These are phyloP conservation scores for Aspidoscelis tigris DNA, from an alignment of 2,113 vertebrate genomes.

Conservation along the genomic window DNA sequence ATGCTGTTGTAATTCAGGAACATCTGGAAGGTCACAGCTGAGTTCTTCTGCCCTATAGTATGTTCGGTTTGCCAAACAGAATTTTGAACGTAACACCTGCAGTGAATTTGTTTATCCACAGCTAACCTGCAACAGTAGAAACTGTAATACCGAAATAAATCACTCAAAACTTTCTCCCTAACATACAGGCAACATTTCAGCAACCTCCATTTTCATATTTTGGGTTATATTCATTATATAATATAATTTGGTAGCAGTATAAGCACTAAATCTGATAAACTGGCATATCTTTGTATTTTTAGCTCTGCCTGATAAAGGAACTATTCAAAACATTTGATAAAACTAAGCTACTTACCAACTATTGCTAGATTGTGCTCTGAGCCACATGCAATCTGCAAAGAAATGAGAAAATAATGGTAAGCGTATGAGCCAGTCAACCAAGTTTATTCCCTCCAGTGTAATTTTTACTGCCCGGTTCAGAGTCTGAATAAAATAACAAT, in stretches of 20 bases:
- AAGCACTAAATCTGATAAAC: no score
- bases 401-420: conserved; percentile 29
- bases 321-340: conserved; percentile 38
- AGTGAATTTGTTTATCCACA: neutral
- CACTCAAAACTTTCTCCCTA: no score
- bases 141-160: neutral
- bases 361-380: conserved; percentile 95
- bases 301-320: conserved; percentile 44
- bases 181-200: neutral
- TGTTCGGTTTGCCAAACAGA: neutral
- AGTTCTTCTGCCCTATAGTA: neutral
- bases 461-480: conserved; percentile 37
- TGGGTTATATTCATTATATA: neutral
- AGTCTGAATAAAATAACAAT: neutral
- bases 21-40: no score
- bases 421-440: conserved; percentile 16
- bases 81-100: neutral
- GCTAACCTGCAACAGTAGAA: neutral
- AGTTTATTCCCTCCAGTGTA: conserved; percentile 29
- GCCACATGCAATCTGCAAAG: conserved; percentile 88
- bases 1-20: no score
- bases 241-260: neutral
- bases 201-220: conserved; percentile 3
- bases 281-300: neutral
- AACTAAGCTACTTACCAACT: conserved; percentile 84